phyloP scores from a whole-genome alignment of 2,797 vertebrate species.

The Poecilia picta region DNA sequence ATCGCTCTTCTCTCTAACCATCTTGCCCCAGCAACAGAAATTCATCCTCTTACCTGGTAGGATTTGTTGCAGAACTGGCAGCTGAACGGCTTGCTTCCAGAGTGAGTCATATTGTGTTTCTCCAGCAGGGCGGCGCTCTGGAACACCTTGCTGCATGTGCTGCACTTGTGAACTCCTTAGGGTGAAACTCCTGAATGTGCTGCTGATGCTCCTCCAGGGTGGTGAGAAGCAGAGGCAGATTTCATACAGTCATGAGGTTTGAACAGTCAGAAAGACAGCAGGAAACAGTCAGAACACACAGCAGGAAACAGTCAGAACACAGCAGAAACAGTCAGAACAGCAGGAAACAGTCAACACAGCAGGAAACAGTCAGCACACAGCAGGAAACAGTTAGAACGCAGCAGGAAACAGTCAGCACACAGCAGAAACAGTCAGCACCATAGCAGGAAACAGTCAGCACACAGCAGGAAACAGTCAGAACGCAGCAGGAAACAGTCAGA shows the following conservation, averaged over 20 bases:
- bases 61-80: constrained; percentile 91
- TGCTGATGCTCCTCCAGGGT: constrained; percentile 86
- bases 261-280: constrained; percentile 67
- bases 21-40: not conserved
- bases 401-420: too few relatives aligned
- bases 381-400: too few relatives aligned
- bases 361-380: too few relatives aligned
- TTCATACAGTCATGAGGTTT: constrained; percentile 91
- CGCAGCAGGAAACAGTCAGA: too few relatives aligned
- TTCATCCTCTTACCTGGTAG: constrained; percentile 83
- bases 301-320: not conserved
- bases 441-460: too few relatives aligned
- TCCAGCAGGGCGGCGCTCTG: constrained; percentile 84
- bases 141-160: constrained; percentile 85
- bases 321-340: not conserved
- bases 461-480: too few relatives aligned
- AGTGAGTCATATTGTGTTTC: constrained; percentile 83
- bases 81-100: constrained; percentile 87
- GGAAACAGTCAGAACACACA: not conserved
- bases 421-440: too few relatives aligned
- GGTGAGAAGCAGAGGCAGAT: constrained; percentile 89
- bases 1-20: not conserved
- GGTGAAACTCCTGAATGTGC: constrained; percentile 87
- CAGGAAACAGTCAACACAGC: too few relatives aligned
- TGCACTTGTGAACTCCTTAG: constrained; percentile 88